phyloP scores from a whole-genome alignment of 2,888 invertebrate species.

The Anaspis maculata region DNA sequence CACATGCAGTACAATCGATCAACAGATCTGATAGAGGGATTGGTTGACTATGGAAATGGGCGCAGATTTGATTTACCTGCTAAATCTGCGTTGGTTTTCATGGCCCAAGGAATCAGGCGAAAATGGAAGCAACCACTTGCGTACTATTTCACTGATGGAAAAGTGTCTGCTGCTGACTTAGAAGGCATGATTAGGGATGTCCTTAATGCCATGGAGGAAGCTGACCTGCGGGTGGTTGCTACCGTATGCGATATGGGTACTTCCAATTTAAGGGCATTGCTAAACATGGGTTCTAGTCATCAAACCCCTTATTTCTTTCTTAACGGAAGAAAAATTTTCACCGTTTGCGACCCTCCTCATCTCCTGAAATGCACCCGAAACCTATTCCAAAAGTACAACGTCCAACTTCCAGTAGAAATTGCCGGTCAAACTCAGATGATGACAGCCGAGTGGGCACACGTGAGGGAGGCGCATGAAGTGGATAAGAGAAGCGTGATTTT shows the following conservation, averaged over 20 bases:
- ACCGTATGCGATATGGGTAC: neutral
- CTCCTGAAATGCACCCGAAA: conserved; percentile 11
- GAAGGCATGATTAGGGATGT: neutral
- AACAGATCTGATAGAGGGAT: conserved; percentile 3
- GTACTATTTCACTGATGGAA: neutral
- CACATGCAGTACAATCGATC: conserved; percentile 1
- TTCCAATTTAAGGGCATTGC: neutral
- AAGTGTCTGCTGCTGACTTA: neutral
- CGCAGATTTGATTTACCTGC: neutral
- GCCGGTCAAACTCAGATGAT: neutral
- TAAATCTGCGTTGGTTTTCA: conserved; percentile 10
- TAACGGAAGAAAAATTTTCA: conserved; percentile 6
- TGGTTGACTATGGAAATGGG: conserved; percentile 2
- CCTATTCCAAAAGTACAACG: conserved; percentile 14
- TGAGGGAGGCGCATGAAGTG: neutral
- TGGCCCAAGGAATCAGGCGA: conserved; percentile 4
- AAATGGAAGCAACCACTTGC: conserved; percentile 1
- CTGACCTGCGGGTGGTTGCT: neutral
- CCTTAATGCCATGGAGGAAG: neutral
- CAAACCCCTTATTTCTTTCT: neutral
- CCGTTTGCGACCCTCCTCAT: conserved; percentile 14
- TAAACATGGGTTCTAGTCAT: neutral
- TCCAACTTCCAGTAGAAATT: conserved; percentile 1
- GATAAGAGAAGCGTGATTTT: neutral
- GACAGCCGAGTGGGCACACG: neutral